Evolutionary conservation across 2,888 invertebrate species (phyloP), one percentile per base, ranked within the genome.

Genomic region (Polymixis lichenea): DNA sequence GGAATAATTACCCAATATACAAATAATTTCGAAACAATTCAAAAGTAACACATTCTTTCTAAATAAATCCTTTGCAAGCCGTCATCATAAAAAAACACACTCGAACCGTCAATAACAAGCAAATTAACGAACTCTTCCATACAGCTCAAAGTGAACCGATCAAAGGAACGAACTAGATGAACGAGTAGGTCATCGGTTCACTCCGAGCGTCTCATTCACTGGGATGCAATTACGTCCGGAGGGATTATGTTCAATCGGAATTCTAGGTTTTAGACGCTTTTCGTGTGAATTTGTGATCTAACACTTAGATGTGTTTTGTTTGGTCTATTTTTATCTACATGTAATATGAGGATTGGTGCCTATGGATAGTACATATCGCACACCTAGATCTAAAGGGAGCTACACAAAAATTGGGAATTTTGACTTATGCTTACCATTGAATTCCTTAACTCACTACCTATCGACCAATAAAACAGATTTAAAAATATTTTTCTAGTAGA

Each of bases 161-260:
- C 67, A 83, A 79, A 78, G 78, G 78, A 78, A 56, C 66, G 83
- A 79, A 72, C 73, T 71, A 72, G 56, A 55, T 77, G 77, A 76
- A 69, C 81, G 55, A 81, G 51, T 75, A 74, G 84, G 84, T 84
- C 77, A 74, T 69, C 61, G 43, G 77, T 81, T 84, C 64, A 72
- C 67, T 55, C 60, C 19, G 55, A 70, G 69, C 60, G 55, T 80
- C 69, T 74, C 84, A 67, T 80, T 80, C 80, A 72, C 43, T 69
- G 61, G 64, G 64, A 80, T 80, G 84, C 86, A 83, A 82, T 82
- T 82, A 80, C 75, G 76, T 55, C 49, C 66, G 49, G 25, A 28
- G 60, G 76, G 84, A 83, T 82, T 83, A 83, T 72, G 64, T 71
- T 68, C 69, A 51, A 76, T 83, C 62, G 72, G 25, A 62, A 43